phyloP scores from a whole-genome alignment of 2,888 invertebrate genomes.

The Leptopterna dolabrata region DNA sequence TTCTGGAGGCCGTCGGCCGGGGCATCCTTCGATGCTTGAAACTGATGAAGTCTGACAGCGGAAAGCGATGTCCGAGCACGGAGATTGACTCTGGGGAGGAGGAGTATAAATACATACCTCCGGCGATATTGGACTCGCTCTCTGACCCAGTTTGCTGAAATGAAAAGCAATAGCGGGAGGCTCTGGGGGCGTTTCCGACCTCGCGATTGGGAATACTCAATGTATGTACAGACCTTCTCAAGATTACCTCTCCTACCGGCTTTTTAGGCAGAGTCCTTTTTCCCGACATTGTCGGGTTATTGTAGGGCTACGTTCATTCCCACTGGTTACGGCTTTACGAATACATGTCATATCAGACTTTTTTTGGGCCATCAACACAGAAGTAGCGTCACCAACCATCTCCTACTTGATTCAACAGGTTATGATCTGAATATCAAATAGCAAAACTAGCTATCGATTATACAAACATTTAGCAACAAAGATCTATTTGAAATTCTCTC shows the following conservation, averaged over 20 bases:
- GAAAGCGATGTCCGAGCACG: conserved; percentile 3
- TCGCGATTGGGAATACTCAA: not conserved
- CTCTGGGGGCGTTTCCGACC: not conserved
- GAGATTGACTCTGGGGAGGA: not conserved
- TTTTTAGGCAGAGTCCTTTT: not conserved
- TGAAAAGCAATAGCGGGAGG: not conserved
- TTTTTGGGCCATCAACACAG: too few species aligned
- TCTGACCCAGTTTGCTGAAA: conserved; percentile 1
- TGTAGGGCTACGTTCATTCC: too few species aligned
- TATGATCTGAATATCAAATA: too few species aligned
- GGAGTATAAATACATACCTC: conserved; percentile 3
- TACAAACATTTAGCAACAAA: too few species aligned
- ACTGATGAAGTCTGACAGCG: not conserved
- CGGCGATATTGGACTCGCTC: not conserved
- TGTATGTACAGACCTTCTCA: not conserved
- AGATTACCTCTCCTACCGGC: not conserved
- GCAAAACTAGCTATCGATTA: too few species aligned
- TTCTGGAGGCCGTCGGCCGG: too few species aligned
- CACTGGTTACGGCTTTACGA: too few species aligned
- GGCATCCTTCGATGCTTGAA: not conserved
- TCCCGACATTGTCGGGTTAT: not conserved
- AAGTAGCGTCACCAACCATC: too few species aligned
- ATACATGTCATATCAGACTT: too few species aligned
- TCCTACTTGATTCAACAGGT: too few species aligned
- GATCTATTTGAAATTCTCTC: too few species aligned